These are phyloP conservation scores for Azorinus chamasolen DNA, from an alignment of 2,888 invertebrate species.

Conservation along the genomic window DNA sequence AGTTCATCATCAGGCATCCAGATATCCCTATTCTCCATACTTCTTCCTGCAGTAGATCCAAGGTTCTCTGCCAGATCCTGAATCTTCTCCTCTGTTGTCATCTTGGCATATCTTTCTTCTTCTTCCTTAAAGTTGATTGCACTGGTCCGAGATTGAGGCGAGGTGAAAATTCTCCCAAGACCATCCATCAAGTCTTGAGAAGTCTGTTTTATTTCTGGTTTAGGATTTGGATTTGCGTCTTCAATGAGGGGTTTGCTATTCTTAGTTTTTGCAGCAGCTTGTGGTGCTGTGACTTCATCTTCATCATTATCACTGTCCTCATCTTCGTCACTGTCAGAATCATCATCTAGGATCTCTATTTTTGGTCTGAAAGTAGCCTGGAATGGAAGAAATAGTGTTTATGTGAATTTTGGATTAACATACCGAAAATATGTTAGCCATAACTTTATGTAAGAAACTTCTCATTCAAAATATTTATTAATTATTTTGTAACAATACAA, in stretches of 20 bases:
- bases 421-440: too few relatives aligned
- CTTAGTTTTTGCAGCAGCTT: too few relatives aligned
- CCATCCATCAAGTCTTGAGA: too few relatives aligned
- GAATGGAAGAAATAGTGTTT: conserved; percentile 14
- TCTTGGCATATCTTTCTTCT: conserved; percentile 48
- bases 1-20: conserved; percentile 61
- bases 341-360: conserved; percentile 75
- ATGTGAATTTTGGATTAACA: too few relatives aligned
- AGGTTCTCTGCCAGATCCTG: conserved; percentile 68
- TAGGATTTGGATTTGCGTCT: neutral
- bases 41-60: conserved; percentile 46
- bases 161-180: neutral
- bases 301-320: conserved; percentile 19
- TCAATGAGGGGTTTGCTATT: too few relatives aligned
- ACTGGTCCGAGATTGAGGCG: conserved; percentile 38
- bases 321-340: conserved; percentile 40
- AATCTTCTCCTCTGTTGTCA: conserved; percentile 67
- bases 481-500: too few relatives aligned
- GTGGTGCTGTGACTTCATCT: conserved; percentile 7
- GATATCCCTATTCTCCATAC: conserved; percentile 40
- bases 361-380: conserved; percentile 71
- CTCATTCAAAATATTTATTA: too few relatives aligned
- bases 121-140: conserved; percentile 47
- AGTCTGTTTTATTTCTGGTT: conserved; percentile 9
- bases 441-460: too few relatives aligned